A percentile compares a stretch with the other conserved stretches of the same genome.
These are phyloP conservation scores for Zenarchopterus dispar DNA, from an alignment of 2,797 vertebrate genomes.

Conservation along the genomic window DNA sequence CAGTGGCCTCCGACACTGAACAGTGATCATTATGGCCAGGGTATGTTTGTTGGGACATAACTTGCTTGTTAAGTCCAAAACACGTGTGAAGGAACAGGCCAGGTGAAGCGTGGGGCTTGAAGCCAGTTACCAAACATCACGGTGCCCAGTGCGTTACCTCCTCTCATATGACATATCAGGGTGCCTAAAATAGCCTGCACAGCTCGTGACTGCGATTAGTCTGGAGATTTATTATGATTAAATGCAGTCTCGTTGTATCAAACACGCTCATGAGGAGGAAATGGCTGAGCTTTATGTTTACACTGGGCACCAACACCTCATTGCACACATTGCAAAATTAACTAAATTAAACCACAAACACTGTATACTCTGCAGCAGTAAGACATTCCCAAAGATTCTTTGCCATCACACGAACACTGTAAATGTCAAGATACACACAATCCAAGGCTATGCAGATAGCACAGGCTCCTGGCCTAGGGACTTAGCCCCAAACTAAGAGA, in stretches of 20 bases:
- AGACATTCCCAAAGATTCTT: no score
- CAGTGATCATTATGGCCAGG: conserved; percentile 27
- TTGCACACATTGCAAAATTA: no score
- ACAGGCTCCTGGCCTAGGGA: no score
- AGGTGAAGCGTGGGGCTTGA: conserved; percentile 52
- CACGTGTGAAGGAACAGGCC: conserved; percentile 62
- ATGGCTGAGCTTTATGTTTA: no score
- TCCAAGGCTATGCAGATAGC: no score
- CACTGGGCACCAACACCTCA: no score
- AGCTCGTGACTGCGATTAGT: conserved; percentile 73
- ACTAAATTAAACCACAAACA: no score
- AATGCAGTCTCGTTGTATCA: conserved; percentile 31
- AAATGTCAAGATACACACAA: no score
- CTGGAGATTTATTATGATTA: conserved; percentile 43
- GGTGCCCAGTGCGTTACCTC: conserved; percentile 42
- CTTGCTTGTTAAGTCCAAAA: conserved; percentile 50
- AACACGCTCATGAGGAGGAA: conserved; percentile 54
- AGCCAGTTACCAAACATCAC: conserved; percentile 65
- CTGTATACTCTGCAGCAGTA: no score
- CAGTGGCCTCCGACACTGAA: conserved; percentile 36
- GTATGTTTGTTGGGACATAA: conserved; percentile 44
- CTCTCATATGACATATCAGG: conserved; percentile 75
- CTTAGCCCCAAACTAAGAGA: no score
- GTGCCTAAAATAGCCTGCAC: conserved; percentile 70
- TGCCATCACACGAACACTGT: no score